Evolutionary conservation across 2,113 vertebrate genomes (phyloP).

Genomic region (Silurus meridionalis): DNA sequence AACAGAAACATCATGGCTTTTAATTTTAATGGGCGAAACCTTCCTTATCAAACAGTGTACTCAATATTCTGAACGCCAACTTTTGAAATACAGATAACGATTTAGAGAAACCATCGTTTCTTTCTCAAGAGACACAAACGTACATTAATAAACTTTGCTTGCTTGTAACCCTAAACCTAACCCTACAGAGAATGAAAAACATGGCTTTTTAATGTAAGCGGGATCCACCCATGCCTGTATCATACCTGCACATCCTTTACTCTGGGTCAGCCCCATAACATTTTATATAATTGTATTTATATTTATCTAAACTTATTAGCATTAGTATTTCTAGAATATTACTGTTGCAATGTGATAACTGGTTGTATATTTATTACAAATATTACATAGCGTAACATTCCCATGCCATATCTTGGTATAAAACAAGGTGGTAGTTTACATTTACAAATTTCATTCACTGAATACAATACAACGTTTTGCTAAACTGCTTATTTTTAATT

Average conservation of each 20-base stretch:
- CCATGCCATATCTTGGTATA: background rate
- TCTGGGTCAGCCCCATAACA: constrained; percentile 20
- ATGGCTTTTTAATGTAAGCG: background rate
- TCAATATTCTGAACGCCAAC: background rate
- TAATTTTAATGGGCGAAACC: background rate
- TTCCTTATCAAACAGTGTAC: background rate
- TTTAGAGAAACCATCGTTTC: background rate
- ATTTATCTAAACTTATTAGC: too few species aligned
- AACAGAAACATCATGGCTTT: background rate
- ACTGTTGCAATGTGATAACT: background rate
- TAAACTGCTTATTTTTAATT: background rate
- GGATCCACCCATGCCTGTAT: constrained; percentile 31
- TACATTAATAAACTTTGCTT: background rate
- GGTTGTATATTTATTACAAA: background rate
- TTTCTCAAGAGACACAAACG: background rate
- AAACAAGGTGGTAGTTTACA: background rate
- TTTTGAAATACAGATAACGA: background rate
- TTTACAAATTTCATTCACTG: background rate
- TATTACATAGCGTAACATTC: background rate
- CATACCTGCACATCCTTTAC: background rate
- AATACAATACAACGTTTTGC: background rate
- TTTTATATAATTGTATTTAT: background rate
- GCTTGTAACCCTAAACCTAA: too few species aligned
- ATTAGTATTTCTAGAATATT: background rate
- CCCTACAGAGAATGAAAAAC: background rate